Evolutionary conservation across 2,888 invertebrate species (phyloP), one percentile per base, ranked within the genome.

Genomic region (Dendrolimus pini): DNA sequence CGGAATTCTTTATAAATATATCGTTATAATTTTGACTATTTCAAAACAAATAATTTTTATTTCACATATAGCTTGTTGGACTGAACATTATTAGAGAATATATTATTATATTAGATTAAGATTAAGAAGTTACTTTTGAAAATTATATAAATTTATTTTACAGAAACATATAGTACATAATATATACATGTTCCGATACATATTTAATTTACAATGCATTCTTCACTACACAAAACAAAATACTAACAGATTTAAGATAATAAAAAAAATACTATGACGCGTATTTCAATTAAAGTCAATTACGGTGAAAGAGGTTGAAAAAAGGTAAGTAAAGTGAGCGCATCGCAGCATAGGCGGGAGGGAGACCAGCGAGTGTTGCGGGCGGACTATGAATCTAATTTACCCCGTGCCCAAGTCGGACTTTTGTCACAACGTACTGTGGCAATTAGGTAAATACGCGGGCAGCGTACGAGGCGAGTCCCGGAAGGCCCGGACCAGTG

Each of bases 391-490:
- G 75, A 86, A 89, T 89, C 85, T 86, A 89, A 89, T 89, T 89
- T 88, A 72, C 73, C 69, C 70, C 76, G 75, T 66, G 66, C 65
- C 66, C 71, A 65, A 71, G 72, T 71, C 76, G 83, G 81, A 84
- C 83, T 87, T 87, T 88, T 87, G 87, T 88, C 83, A 82, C 79
- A 80, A 77, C 69, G 78, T 75, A 78, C 75, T 80, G 78, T 72
- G 71, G 79, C 89, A 89, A 89, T 89, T 89, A 89, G 82, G 83
- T 85, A 88, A 88, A 89, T 85, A 85, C 77, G 82, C 71, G 69
- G 66, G 63, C 65, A 66, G 69, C 66, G 71, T 69, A 62, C 67
- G 65, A 62, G 54, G 62, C 62, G 62, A 56, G 61, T 56, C 52
- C 54, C 57, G 57, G 58, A 58, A 56, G 61, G 56, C 52, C 54